Base-by-base conservation (phyloP, 2,113 vertebrate genomes). In the Vimba vimba region DNA sequence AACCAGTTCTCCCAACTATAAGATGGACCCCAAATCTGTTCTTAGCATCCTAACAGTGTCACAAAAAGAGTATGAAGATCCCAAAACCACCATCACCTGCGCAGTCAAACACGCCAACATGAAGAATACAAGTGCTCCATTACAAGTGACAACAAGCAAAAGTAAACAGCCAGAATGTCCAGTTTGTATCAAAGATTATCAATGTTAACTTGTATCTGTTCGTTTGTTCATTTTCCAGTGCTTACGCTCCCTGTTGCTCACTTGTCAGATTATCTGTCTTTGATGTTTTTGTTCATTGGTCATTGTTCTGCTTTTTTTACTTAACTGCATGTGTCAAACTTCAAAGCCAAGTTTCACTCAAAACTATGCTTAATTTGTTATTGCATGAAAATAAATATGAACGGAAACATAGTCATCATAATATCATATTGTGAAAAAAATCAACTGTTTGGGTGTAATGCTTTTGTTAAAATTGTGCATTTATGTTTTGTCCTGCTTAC, bases 1-100 rank as follows among this genome's bases (percentile, higher is more conserved):
- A 27, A 78, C 33, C 10, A 77, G 19, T 79, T 2, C 15, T 50
- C 25, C 23, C 33, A 33, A 4, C 33, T 33, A 0, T 5, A 76
- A 4, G 2, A 8, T 69, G 0, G 0, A 71, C 30, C 36, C 8
- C 47, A 55, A 0, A 2, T 80, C 71, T 59, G 77, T 85, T 52
- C 8, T 85, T 71, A 88, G 87, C 33, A 33, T 66, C 9, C 43
- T 85, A 23, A 77, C 59, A 43, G 6, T 85, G 1, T 3, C 69
- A 23, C 6, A 45, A 15, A 0, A 52, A 7, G 4, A 25, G 7
- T 75, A 55, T 17, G 1, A 62, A 1, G 3, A 17, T 1, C 4
- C 0, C 68, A 1, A 6, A 6, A 6, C 0, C 2, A 1, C 0
- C 4, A 15, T 85, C 69, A 47, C 1, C 25, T 85, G 62, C 0